Conservation (phyloP, 2,888 invertebrate species). For the Ormyrus nitidulus region DNA sequence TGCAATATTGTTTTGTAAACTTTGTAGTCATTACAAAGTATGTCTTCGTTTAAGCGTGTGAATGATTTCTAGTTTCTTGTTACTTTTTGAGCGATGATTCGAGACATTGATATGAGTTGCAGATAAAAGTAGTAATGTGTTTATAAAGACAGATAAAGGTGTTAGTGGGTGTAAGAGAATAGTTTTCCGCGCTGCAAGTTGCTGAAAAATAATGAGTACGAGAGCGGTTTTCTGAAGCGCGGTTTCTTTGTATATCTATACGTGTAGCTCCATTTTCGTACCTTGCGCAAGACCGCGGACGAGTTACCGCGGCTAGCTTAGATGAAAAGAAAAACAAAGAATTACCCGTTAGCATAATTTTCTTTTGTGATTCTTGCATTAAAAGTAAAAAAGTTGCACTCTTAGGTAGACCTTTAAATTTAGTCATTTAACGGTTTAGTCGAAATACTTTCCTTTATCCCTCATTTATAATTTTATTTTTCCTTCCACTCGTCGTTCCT, state of each 20-base stretch:
- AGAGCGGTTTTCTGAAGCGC: constrained; percentile 33
- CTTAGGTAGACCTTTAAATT: constrained; percentile 42
- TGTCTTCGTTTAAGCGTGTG: constrained; percentile 11
- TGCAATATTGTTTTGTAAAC: constrained; percentile 51
- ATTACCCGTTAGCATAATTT: constrained; percentile 46
- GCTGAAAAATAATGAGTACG: not conserved
- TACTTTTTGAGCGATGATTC: constrained; percentile 12
- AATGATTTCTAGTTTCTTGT: constrained; percentile 27
- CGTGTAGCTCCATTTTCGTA: constrained; percentile 42
- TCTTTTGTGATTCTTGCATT: constrained; percentile 50
- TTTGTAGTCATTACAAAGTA: constrained; percentile 26
- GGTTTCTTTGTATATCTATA: constrained; percentile 43
- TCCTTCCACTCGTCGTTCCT: constrained; percentile 13
- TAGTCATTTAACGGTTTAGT: constrained; percentile 41
- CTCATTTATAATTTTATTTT: constrained; percentile 28
- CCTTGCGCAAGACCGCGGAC: constrained; percentile 7
- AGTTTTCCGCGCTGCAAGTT: constrained; percentile 1
- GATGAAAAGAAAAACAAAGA: constrained; percentile 21
- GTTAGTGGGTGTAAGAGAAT: not conserved
- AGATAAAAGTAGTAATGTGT: constrained; percentile 40
- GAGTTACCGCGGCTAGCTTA: constrained; percentile 6
- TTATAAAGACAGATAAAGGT: constrained; percentile 20
- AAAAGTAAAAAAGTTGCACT: constrained; percentile 29
- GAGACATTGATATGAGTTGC: constrained; percentile 30
- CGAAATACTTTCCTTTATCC: constrained; percentile 41